phyloP scores from a whole-genome alignment of 2,113 vertebrate species.

The Macroglossus sobrinus region DNA sequence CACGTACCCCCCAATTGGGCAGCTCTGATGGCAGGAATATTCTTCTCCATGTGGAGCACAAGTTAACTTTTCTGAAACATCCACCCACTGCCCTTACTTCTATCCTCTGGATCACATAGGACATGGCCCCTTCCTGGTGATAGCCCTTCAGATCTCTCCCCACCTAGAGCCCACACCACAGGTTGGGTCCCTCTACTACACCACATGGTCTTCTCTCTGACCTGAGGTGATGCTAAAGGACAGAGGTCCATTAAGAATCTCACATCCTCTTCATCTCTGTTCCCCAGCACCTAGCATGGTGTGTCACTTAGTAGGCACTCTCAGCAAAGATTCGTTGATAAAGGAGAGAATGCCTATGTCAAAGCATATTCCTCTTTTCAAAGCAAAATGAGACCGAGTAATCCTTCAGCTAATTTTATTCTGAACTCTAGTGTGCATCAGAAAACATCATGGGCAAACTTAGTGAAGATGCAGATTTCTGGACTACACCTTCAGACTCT shows the following conservation, averaged over 20 bases:
- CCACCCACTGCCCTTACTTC: not conserved
- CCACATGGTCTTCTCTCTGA: not conserved
- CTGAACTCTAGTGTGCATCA: not conserved
- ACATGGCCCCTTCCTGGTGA: not conserved
- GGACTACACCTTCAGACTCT: not conserved
- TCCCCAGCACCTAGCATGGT: not conserved
- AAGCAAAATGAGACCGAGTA: not conserved
- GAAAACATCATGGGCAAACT: not conserved
- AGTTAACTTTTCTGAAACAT: not conserved
- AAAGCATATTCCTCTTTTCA: not conserved
- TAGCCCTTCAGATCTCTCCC: not conserved
- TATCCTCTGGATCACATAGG: not conserved
- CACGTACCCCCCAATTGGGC: not conserved
- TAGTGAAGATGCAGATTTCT: not conserved
- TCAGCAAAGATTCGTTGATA: not conserved
- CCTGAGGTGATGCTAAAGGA: not conserved
- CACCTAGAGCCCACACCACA: not conserved
- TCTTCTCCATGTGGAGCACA: not conserved
- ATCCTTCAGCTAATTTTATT: not conserved
- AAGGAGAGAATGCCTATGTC: not conserved
- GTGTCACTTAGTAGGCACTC: not conserved
- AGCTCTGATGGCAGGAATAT: not conserved
- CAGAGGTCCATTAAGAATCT: not conserved
- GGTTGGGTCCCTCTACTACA: no score
- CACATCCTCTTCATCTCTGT: not conserved